Conservation (phyloP, 2,113 vertebrate species). For the Rynchops niger region DNA sequence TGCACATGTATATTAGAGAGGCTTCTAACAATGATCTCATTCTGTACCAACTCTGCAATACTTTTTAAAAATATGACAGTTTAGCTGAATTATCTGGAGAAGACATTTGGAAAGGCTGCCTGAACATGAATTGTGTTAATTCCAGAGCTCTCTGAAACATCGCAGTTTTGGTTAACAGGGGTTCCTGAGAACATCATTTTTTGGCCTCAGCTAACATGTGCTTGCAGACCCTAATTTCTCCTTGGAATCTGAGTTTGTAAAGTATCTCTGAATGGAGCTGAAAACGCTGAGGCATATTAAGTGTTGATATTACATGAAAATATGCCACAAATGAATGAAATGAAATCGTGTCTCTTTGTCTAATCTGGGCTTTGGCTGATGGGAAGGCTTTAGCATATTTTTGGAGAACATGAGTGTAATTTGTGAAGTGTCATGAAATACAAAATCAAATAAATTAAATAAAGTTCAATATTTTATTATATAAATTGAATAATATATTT, state of each 20-base stretch:
- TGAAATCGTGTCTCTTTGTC: background rate
- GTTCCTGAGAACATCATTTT: background rate
- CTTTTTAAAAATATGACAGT: constrained; percentile 45
- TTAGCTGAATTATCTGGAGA: constrained; percentile 61
- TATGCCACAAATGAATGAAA: background rate
- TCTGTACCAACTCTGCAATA: constrained; percentile 56
- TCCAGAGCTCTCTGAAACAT: background rate
- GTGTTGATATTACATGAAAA: background rate
- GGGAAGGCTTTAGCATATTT: background rate
- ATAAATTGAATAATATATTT: background rate
- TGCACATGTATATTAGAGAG: constrained; percentile 56
- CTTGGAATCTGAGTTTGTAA: background rate
- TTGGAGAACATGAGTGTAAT: background rate
- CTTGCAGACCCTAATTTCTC: background rate
- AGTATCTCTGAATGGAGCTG: background rate
- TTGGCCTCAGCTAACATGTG: background rate
- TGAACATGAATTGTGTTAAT: constrained; percentile 46
- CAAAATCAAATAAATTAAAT: background rate
- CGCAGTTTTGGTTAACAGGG: background rate
- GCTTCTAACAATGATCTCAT: constrained; percentile 65
- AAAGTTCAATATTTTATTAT: background rate
- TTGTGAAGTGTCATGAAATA: background rate
- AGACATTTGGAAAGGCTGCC: constrained; percentile 33
- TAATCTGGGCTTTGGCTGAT: background rate
- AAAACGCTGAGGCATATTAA: background rate